Conservation (phyloP, 2,888 invertebrate species). For the Micropterix aruncella region DNA sequence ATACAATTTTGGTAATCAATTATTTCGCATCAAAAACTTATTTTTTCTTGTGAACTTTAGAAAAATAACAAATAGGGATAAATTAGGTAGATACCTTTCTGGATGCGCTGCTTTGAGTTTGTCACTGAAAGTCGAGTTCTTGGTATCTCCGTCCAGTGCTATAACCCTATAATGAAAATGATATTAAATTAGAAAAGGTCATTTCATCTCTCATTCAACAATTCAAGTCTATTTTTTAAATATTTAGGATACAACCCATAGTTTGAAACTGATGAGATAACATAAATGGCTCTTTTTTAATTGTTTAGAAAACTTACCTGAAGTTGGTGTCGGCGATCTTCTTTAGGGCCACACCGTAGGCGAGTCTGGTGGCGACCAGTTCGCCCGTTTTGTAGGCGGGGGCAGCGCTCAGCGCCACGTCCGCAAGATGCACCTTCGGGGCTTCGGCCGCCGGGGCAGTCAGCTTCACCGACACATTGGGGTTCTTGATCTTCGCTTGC, state of each 20-base stretch:
- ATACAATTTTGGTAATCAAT: too few species aligned
- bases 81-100: slow-evolving; percentile 31
- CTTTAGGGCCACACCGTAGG: slow-evolving; percentile 88
- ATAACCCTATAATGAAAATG: slow-evolving; percentile 74
- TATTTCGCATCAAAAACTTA: too few species aligned
- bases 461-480: slow-evolving; percentile 45
- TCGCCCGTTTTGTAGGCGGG: slow-evolving; percentile 73
- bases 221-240: background rate
- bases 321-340: slow-evolving; percentile 65
- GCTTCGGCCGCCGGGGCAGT: slow-evolving; percentile 53
- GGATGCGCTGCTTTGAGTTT: slow-evolving; percentile 66
- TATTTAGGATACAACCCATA: background rate
- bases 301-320: slow-evolving; percentile 16
- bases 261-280: background rate
- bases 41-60: too few species aligned
- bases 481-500: slow-evolving; percentile 50
- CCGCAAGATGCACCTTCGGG: slow-evolving; percentile 46
- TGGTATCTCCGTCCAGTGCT: slow-evolving; percentile 94
- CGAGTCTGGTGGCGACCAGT: slow-evolving; percentile 74
- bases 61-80: too few species aligned
- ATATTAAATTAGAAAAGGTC: background rate
- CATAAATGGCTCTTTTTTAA: background rate
- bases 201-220: background rate
- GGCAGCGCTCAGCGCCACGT: slow-evolving; percentile 58
- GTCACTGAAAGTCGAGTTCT: slow-evolving; percentile 96